Evolutionary conservation across 1,140 invertebrate species (phyloP), one percentile per base, ranked within the genome.

Genomic region (Drosophila orena): DNA sequence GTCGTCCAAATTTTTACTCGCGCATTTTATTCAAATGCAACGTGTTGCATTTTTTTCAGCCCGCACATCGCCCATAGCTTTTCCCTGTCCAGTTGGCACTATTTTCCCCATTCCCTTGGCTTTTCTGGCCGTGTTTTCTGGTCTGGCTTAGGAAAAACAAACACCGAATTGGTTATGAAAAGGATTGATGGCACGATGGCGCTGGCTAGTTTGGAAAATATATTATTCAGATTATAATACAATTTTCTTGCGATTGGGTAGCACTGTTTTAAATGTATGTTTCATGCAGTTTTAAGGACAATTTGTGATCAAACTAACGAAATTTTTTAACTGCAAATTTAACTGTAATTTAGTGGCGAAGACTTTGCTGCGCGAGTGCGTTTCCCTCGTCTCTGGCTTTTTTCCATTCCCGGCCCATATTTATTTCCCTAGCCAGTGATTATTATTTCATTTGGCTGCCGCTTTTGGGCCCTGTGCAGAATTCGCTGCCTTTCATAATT

Each of bases 21-120:
- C 61, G 58, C 71, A 80, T 73, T 64, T 79, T 69, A 79, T 79
- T 68, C 77, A 83, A 84, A 72, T 79, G 57, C 61, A 56, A 84
- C 80, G 80, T 84, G 80, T 84, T 84, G 80, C 80, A 68, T 71
- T 75, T 78, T 78, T 74, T 65, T 50, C 42, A 76, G 58, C 73
- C 72, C 52, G 60, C 55, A 55, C 79, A 72, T 70, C 59, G 53
- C 42, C 83, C 69, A 83, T 78, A 83, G 64, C 70, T 71, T 83
- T 75, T 57, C 40, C 3, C 20, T 35, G 46, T 34, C 40, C 37
- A 34, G 22, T 60, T 58, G 17, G 34, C 15, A 22, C 10, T 40
- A 15, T 54, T 53, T 56, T 46, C 3, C 12, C 14, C 11, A 7
- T 7, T 44, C 43, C 50, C 24, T 15, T 30, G 7, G 4, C 20